phyloP scores from a whole-genome alignment of 1,140 invertebrate species.

The Nasonia giraulti region DNA sequence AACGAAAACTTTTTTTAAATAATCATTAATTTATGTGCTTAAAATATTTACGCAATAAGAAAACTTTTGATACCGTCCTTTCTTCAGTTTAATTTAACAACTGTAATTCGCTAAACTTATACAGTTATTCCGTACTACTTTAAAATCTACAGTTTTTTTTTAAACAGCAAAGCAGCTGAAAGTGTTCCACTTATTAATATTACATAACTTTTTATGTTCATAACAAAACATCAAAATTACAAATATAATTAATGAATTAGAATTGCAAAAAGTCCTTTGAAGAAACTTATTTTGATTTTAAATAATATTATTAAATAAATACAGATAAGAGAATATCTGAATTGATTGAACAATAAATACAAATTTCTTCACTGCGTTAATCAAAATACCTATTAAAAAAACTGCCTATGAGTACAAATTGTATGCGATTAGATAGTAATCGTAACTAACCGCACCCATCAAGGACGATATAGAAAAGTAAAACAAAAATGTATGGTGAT shows the following conservation, averaged over 20 bases:
- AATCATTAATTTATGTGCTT: too few relatives aligned
- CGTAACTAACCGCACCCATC: neutral
- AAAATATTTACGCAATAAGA: neutral
- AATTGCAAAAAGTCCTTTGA: neutral
- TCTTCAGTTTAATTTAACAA: neutral
- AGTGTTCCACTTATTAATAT: too few relatives aligned
- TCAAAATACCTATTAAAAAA: neutral
- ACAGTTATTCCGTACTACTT: too few relatives aligned
- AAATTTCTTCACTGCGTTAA: neutral
- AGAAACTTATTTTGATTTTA: neutral
- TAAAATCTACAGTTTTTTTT: neutral
- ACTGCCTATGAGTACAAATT: constrained; percentile 22
- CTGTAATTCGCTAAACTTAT: too few relatives aligned
- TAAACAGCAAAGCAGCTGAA: too few relatives aligned
- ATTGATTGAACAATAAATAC: neutral
- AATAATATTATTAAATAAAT: neutral
- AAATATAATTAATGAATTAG: neutral
- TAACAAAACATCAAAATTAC: too few relatives aligned
- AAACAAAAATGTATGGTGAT: neutral
- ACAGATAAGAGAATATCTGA: neutral
- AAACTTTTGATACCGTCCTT: neutral
- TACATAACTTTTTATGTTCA: too few relatives aligned
- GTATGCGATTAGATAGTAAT: constrained; percentile 6
- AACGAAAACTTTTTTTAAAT: too few relatives aligned
- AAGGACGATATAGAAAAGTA: neutral